Evolutionary conservation across 2,113 vertebrate species (phyloP), one percentile per base, ranked within the genome.

Genomic region (Lampris incognitus): DNA sequence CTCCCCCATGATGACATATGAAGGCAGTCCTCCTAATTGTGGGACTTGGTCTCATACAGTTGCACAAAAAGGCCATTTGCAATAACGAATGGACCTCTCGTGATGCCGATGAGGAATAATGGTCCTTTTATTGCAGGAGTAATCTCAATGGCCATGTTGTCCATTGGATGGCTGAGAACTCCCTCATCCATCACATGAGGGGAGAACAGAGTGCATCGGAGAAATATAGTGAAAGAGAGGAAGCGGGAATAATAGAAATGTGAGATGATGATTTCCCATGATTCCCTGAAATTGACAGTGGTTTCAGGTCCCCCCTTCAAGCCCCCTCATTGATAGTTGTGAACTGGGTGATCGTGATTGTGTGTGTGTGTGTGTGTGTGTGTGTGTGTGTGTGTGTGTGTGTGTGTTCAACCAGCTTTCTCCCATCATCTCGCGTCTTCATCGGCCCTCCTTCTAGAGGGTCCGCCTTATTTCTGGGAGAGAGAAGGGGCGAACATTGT

Each of bases 111-210:
- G 79, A 82, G 74, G 68, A 89, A 64, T 85, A 87, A 89, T 88
- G 69, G 76, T 61, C 71, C 59, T 84, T 89, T 90, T 88, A 86
- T 86, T 85, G 86, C 36, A 0, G 82, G 88, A 90, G 92, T 87
- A 71, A 87, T 91, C 87, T 89, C 78, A 69, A 79, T 81, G 81
- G 85, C 5, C 10, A 40, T 79, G 69, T 75, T 88, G 83, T 85
- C 84, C 74, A 81, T 76, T 81, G 82, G 66, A 40, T 64, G 40
- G 11, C 44, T 0, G 11, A 73, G 63, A 80, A 61, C 66, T 69
- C 74, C 55, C 66, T 75, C 87, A 92, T 91, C 84, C 85, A 84
- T 92, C 88, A 89, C 65, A 3, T 2, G 62, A 54, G 36, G 51
- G 44, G 37, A 9, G 9, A 8, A 55, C 49, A 8, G 62, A 40